phyloP scores from a whole-genome alignment of 2,797 vertebrate genomes.

The Channallabes apus region DNA sequence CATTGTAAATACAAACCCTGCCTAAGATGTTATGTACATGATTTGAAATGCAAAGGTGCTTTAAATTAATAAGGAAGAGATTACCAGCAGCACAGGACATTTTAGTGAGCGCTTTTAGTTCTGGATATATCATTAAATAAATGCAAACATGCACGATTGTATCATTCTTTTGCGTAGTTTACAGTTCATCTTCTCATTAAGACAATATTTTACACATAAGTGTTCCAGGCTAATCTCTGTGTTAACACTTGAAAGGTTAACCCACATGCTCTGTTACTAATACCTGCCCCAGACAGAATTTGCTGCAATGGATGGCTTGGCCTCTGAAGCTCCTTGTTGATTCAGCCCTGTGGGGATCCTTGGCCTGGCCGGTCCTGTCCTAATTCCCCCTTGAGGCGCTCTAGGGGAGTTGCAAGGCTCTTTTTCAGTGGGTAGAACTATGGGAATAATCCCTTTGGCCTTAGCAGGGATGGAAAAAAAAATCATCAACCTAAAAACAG shows the following conservation, averaged over 20 bases:
- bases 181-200: neutral
- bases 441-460: conserved; percentile 31
- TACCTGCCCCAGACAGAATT: neutral
- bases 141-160: neutral
- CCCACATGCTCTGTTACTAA: neutral
- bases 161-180: neutral
- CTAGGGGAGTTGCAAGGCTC: conserved; percentile 13
- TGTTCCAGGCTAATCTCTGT: neutral
- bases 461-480: conserved; percentile 20
- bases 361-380: neutral
- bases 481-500: conserved; percentile 3
- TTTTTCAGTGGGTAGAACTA: conserved; percentile 21
- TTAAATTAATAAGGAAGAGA: neutral
- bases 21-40: neutral
- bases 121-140: conserved; percentile 35
- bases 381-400: conserved; percentile 21
- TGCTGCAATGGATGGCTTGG: conserved; percentile 7
- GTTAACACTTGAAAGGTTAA: neutral
- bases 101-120: neutral
- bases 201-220: neutral
- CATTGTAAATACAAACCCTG: neutral
- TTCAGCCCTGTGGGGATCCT: neutral
- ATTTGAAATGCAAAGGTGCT: neutral
- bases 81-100: neutral
- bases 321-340: conserved; percentile 1